These are phyloP conservation scores for Lasioglossum marginatum DNA, from an alignment of 2,888 invertebrate species.

Conservation along the genomic window DNA sequence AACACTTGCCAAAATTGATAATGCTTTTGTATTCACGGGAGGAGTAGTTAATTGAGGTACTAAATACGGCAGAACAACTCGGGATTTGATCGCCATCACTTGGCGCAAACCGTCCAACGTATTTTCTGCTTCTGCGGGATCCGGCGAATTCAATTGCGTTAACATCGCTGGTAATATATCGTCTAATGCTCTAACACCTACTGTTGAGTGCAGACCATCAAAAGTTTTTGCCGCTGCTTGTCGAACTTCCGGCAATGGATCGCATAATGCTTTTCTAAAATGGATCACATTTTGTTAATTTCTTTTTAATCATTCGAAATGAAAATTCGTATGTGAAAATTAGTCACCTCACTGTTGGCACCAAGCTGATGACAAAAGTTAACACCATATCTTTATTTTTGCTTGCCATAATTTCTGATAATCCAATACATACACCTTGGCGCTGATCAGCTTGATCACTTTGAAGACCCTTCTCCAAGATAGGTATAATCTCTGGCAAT, in stretches of 20 bases:
- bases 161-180: slow-evolving; percentile 98
- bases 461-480: slow-evolving; percentile 96
- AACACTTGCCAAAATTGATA: slow-evolving; percentile 97
- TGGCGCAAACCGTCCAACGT: slow-evolving; percentile 98
- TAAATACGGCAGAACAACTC: slow-evolving; percentile 97
- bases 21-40: slow-evolving; percentile 96
- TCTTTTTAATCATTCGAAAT: neutral
- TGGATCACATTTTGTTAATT: neutral
- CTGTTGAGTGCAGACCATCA: slow-evolving; percentile 97
- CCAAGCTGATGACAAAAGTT: slow-evolving; percentile 94
- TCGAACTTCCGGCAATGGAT: slow-evolving; percentile 96
- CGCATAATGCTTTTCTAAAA: slow-evolving; percentile 93
- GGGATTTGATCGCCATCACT: slow-evolving; percentile 98
- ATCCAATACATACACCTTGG: slow-evolving; percentile 99
- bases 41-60: slow-evolving; percentile 96
- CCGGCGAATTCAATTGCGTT: slow-evolving; percentile 91
- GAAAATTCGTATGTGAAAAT: neutral
- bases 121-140: slow-evolving; percentile 93
- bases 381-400: slow-evolving; percentile 97
- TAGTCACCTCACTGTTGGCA: slow-evolving; percentile 92
- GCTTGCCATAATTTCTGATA: slow-evolving; percentile 98
- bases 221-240: slow-evolving; percentile 98
- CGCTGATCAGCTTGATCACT: slow-evolving; percentile 97
- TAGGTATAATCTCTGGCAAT: slow-evolving; percentile 98
- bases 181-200: slow-evolving; percentile 96